phyloP scores from a whole-genome alignment of 2,113 vertebrate genomes.

The Zeus faber region DNA sequence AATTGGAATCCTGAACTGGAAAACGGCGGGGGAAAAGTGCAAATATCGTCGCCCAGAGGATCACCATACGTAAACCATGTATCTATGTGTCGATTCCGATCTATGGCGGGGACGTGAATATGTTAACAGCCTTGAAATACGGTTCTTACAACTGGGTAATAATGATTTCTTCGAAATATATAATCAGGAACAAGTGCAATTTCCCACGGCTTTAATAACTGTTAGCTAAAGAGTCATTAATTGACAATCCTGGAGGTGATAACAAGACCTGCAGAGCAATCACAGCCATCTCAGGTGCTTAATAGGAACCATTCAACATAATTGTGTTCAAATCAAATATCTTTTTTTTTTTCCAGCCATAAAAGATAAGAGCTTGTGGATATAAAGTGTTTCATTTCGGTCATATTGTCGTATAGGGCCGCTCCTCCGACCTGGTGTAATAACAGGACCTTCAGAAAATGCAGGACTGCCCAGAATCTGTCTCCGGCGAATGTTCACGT shows the following conservation, averaged over 20 bases:
- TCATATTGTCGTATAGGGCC: no score
- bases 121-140: constrained; percentile 40
- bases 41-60: constrained; percentile 61
- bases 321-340: not conserved
- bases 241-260: not conserved
- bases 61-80: constrained; percentile 37
- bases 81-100: constrained; percentile 48
- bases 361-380: not conserved
- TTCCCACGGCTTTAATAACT: constrained; percentile 9
- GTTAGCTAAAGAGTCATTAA: constrained; percentile 7
- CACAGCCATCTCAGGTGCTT: not conserved
- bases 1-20: constrained; percentile 77
- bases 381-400: no score
- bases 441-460: no score
- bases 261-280: not conserved
- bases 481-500: no score
- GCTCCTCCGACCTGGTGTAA: no score
- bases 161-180: constrained; percentile 17
- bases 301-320: constrained; percentile 5
- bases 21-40: constrained; percentile 62
- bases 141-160: constrained; percentile 23
- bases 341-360: not conserved
- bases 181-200: not conserved
- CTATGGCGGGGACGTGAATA: constrained; percentile 34
- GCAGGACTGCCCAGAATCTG: no score